Evolutionary conservation across 2,113 vertebrate genomes (phyloP).

Genomic region (Stomatorhinus ivindoensis): DNA sequence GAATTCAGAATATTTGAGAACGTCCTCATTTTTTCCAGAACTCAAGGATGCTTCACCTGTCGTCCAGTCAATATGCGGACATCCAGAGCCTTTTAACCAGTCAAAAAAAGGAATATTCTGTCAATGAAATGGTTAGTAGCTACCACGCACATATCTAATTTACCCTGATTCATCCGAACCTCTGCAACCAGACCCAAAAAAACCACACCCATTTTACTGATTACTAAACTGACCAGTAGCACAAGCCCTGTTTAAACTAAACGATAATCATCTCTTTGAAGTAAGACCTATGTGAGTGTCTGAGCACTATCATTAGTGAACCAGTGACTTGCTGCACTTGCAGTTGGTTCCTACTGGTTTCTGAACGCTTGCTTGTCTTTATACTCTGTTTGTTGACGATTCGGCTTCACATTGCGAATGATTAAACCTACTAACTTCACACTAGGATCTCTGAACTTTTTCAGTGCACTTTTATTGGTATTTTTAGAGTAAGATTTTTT

Average conservation of each 20-base stretch:
- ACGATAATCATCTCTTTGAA: background rate
- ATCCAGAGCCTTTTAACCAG: background rate
- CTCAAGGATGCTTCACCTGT: conserved; percentile 12
- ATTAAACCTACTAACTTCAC: background rate
- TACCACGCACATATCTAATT: background rate
- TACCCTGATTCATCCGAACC: background rate
- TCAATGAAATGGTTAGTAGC: background rate
- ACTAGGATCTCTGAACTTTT: background rate
- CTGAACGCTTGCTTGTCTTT: background rate
- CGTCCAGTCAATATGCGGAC: background rate
- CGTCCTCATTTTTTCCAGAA: background rate
- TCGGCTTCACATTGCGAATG: background rate
- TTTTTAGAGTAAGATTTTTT: background rate
- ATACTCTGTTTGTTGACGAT: background rate
- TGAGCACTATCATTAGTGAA: background rate
- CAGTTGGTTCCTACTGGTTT: background rate
- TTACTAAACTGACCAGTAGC: background rate
- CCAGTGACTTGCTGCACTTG: background rate
- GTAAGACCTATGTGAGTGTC: background rate
- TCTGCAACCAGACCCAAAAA: background rate
- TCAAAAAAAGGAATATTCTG: conserved; percentile 6
- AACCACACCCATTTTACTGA: background rate
- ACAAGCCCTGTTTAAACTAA: background rate
- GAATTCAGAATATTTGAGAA: conserved; percentile 33
- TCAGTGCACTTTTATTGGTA: background rate